Evolutionary conservation across 2,113 vertebrate genomes (phyloP).

Genomic region (Engystomops pustulosus): DNA sequence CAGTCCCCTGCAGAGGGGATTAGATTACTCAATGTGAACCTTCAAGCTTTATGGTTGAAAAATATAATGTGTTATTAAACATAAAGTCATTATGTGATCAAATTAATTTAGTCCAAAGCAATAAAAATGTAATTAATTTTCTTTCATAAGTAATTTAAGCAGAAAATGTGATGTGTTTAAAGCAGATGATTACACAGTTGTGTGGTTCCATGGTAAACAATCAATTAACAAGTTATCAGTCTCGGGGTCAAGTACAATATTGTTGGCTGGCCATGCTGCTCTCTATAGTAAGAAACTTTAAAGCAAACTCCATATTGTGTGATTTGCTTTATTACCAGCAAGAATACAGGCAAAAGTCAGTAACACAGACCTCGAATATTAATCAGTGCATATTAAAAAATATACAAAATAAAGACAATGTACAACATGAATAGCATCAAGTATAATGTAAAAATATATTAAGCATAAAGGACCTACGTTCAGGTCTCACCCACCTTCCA

Average conservation of each 20-base stretch:
- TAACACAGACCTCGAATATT: too few species aligned
- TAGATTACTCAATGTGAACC: too few species aligned
- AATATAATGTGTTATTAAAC: conserved; percentile 16
- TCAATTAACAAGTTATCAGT: not conserved
- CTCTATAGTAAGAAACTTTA: not conserved
- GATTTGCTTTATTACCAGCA: too few species aligned
- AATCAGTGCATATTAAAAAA: too few species aligned
- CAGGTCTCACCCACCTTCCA: too few species aligned
- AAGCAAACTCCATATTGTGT: too few species aligned
- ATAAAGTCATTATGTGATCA: conserved; percentile 4
- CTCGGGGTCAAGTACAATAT: not conserved
- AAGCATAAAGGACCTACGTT: too few species aligned
- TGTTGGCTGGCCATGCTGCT: not conserved
- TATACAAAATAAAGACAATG: too few species aligned
- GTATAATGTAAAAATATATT: too few species aligned
- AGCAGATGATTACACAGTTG: not conserved
- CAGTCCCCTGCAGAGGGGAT: too few species aligned
- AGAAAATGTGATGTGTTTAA: conserved; percentile 11
- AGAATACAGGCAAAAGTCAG: too few species aligned
- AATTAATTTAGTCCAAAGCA: not conserved
- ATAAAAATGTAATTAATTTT: conserved; percentile 2
- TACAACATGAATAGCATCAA: too few species aligned
- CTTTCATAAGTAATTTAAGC: conserved; percentile 9
- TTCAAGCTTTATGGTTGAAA: not conserved
- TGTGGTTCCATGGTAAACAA: not conserved